phyloP scores from a whole-genome alignment of 2,113 vertebrate species.

The Pelodiscus sinensis region DNA sequence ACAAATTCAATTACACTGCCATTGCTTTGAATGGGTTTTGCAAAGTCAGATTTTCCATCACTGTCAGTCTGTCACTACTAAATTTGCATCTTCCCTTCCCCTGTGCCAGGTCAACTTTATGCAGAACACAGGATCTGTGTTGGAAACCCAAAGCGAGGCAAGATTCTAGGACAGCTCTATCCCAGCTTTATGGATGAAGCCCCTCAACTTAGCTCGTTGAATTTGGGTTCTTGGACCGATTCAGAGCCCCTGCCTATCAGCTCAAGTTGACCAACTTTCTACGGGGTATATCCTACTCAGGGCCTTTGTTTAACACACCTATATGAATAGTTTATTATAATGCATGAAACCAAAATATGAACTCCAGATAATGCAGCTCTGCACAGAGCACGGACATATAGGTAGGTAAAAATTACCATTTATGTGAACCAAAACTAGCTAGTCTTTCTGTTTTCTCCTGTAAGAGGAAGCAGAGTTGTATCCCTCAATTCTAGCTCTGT shows the following conservation, averaged over 20 bases:
- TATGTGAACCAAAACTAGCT: background rate
- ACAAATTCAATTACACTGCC: background rate
- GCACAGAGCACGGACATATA: accelerated
- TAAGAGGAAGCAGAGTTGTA: background rate
- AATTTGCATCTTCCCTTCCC: background rate
- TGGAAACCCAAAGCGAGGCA: background rate
- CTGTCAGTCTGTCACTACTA: background rate
- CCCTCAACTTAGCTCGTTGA: background rate
- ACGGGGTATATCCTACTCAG: background rate
- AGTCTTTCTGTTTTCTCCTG: background rate
- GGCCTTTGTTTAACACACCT: background rate
- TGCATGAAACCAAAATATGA: background rate
- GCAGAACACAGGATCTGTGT: background rate
- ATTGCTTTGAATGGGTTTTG: background rate
- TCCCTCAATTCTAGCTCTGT: background rate
- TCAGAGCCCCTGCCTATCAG: accelerated
- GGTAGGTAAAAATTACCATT: background rate
- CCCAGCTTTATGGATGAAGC: background rate
- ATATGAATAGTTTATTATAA: background rate
- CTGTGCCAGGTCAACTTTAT: background rate
- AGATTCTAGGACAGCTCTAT: background rate
- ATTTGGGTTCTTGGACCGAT: background rate
- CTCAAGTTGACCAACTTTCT: background rate
- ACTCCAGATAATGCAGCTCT: background rate
- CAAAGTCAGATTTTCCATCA: background rate